Evolutionary conservation across 2,797 vertebrate species (phyloP).

Genomic region (Spheniscus humboldti): DNA sequence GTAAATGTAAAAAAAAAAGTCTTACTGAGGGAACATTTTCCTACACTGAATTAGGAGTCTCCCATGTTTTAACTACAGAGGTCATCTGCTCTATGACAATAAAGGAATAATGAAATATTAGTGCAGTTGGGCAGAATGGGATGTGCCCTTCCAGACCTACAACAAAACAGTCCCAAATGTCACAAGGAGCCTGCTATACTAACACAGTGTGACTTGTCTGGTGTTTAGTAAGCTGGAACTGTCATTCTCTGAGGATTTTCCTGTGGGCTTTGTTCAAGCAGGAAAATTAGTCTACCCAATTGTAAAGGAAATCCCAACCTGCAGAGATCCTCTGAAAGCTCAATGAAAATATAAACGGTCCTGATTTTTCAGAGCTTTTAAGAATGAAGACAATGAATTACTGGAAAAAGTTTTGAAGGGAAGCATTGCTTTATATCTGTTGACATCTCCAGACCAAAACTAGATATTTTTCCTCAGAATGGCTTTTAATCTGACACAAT

Average conservation of each 20-base stretch:
- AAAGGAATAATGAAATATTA: background rate
- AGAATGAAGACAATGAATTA: background rate
- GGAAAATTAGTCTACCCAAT: background rate
- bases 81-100: background rate
- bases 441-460: background rate
- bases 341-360: background rate
- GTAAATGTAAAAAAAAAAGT: background rate
- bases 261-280: fast-evolving
- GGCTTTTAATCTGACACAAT: background rate
- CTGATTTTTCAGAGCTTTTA: background rate
- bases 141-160: background rate
- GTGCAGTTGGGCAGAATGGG: background rate
- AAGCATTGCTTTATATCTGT: background rate
- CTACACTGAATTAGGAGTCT: background rate
- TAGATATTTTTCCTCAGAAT: background rate
- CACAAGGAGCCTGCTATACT: background rate
- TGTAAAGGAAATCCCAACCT: background rate
- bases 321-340: background rate
- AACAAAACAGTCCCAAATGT: background rate
- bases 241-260: background rate
- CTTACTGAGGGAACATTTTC: background rate
- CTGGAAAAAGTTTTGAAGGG: background rate
- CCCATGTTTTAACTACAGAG: background rate
- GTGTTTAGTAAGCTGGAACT: background rate
- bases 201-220: background rate